Evolutionary conservation across 2,797 vertebrate species (phyloP).

Genomic region (Anguilla marmorata): DNA sequence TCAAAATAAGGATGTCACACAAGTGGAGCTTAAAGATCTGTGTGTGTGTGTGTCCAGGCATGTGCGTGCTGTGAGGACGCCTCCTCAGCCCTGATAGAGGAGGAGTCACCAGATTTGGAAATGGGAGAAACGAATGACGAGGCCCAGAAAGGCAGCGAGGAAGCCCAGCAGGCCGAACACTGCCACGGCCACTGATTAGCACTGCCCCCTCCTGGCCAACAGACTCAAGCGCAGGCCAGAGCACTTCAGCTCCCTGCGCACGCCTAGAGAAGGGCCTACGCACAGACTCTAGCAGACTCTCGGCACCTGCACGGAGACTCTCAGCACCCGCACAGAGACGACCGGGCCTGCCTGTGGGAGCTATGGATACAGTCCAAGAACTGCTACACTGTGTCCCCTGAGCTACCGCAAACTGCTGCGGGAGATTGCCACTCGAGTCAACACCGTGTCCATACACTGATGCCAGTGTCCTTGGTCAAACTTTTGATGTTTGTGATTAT

Average conservation of each 20-base stretch:
- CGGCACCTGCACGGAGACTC: background rate
- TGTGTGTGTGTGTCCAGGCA: constrained; percentile 21
- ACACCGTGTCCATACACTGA: background rate
- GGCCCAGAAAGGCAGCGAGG: constrained; percentile 38
- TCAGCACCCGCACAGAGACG: background rate
- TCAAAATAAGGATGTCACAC: background rate
- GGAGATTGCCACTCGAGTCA: background rate
- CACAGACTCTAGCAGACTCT: background rate
- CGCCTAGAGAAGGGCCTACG: background rate
- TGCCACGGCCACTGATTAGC: background rate
- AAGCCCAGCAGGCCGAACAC: constrained; percentile 30
- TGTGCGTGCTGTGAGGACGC: constrained; percentile 38
- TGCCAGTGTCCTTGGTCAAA: background rate
- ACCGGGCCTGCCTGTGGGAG: background rate
- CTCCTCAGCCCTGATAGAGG: constrained; percentile 57
- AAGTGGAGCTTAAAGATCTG: background rate
- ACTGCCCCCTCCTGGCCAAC: background rate
- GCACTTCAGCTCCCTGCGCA: background rate
- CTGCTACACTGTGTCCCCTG: background rate
- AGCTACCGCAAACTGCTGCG: background rate
- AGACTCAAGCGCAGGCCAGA: background rate
- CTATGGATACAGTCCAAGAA: background rate
- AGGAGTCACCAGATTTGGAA: constrained; percentile 63
- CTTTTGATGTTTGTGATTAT: background rate
- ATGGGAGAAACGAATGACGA: constrained; percentile 60